phyloP scores from a whole-genome alignment of 1,140 invertebrate genomes.

The Heliothis virescens region DNA sequence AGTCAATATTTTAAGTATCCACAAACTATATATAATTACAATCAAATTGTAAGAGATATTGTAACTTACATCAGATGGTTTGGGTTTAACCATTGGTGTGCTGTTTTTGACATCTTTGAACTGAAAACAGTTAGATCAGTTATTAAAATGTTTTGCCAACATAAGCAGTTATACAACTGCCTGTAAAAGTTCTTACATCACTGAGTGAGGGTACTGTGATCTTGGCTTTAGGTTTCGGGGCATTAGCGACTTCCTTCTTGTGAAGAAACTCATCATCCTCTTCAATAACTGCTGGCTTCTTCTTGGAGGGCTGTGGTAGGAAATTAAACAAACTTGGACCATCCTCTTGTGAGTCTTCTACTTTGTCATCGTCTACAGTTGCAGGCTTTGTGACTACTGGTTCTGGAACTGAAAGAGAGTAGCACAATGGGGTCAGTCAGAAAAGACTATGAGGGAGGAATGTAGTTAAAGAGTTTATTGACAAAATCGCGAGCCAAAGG shows the following conservation, averaged over 20 bases:
- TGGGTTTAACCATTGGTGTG: slow-evolving; percentile 74
- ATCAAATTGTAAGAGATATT: neutral
- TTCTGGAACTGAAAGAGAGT: slow-evolving; percentile 24
- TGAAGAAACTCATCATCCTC: slow-evolving; percentile 88
- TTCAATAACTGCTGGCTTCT: slow-evolving; percentile 76
- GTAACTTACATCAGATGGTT: slow-evolving; percentile 70
- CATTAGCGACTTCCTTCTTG: slow-evolving; percentile 82
- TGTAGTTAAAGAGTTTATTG: too few relatives aligned
- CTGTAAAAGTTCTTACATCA: slow-evolving; percentile 68
- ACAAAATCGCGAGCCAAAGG: too few relatives aligned
- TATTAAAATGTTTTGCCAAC: neutral
- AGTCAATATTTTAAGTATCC: neutral
- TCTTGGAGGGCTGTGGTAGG: slow-evolving; percentile 70
- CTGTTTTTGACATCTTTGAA: slow-evolving; percentile 86
- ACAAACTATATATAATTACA: too few relatives aligned
- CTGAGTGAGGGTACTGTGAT: slow-evolving; percentile 78
- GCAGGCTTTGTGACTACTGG: slow-evolving; percentile 34
- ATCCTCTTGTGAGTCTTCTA: slow-evolving; percentile 27
- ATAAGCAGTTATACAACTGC: too few relatives aligned
- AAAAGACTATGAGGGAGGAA: too few relatives aligned
- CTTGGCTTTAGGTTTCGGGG: slow-evolving; percentile 75
- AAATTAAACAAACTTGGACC: slow-evolving; percentile 70
- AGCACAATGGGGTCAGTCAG: neutral
- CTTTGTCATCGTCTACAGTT: slow-evolving; percentile 26
- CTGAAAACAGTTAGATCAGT: slow-evolving; percentile 59